Evolutionary conservation across 1,140 invertebrate genomes (phyloP).

Genomic region (Gryon sp.): DNA sequence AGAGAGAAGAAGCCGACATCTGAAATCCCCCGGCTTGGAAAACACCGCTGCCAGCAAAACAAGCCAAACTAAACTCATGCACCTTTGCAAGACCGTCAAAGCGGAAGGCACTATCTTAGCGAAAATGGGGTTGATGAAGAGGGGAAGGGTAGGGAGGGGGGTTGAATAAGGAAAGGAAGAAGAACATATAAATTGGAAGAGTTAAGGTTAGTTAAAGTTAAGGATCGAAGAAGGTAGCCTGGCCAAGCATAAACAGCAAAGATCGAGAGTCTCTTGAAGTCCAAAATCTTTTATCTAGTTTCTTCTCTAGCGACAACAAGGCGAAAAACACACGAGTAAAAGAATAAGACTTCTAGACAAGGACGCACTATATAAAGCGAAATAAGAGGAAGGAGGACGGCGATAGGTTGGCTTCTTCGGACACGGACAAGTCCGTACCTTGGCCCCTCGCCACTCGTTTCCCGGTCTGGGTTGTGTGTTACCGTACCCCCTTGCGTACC

Average conservation of each 20-base stretch:
- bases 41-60: conserved; percentile 29
- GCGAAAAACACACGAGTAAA: too few species aligned
- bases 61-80: conserved; percentile 38
- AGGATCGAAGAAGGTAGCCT: too few species aligned
- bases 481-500: conserved; percentile 42
- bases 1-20: conserved; percentile 27
- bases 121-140: too few species aligned
- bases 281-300: conserved; percentile 56
- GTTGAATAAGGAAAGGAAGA: too few species aligned
- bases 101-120: conserved; percentile 28
- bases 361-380: conserved; percentile 44
- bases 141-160: too few species aligned
- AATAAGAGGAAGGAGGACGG: too few species aligned
- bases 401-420: too few species aligned
- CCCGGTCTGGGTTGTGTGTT: conserved; percentile 29
- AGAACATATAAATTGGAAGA: too few species aligned
- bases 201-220: too few species aligned
- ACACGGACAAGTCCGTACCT: conserved; percentile 71
- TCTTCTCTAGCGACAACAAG: conserved; percentile 40
- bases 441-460: conserved; percentile 66
- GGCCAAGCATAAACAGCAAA: not conserved
- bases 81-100: conserved; percentile 31
- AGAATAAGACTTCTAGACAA: too few species aligned
- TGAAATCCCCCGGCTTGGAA: conserved; percentile 25
- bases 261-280: conserved; percentile 1